Evolutionary conservation across 2,113 vertebrate species (phyloP).

Genomic region (Dissostichus mawsoni): DNA sequence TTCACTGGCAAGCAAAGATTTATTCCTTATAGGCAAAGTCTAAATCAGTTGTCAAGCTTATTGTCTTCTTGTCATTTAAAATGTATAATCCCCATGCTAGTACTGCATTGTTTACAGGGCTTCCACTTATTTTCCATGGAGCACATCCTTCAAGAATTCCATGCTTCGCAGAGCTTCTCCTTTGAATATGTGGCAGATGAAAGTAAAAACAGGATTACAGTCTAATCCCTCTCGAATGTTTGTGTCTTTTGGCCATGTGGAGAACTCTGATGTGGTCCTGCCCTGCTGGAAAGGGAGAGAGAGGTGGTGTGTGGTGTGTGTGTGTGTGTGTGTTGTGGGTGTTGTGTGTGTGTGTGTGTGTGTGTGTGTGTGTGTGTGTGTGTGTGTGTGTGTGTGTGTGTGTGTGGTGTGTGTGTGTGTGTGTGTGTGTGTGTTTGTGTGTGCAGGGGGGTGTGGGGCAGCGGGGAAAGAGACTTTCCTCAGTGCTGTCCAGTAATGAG

Average conservation of each 20-base stretch:
- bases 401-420: background rate
- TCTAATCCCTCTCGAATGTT: constrained; percentile 83
- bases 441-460: background rate
- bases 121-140: constrained; percentile 69
- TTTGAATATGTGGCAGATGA: constrained; percentile 81
- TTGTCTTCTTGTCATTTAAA: constrained; percentile 74
- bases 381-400: background rate
- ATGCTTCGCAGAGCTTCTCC: constrained; percentile 69
- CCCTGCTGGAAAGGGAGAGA: constrained; percentile 51
- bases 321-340: background rate
- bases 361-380: background rate
- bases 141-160: constrained; percentile 71
- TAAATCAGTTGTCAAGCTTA: constrained; percentile 65
- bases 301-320: constrained; percentile 3
- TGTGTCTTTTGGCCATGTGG: constrained; percentile 81
- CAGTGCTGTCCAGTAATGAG: constrained; percentile 73
- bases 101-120: constrained; percentile 70
- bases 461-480: constrained; percentile 64
- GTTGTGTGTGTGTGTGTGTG: constrained; percentile 1
- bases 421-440: too few relatives aligned
- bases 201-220: constrained; percentile 85
- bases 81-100: constrained; percentile 67
- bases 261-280: constrained; percentile 77
- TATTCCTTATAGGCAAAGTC: constrained; percentile 43
- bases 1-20: constrained; percentile 42